phyloP scores from a whole-genome alignment of 2,113 vertebrate genomes.

The Lota lota region DNA sequence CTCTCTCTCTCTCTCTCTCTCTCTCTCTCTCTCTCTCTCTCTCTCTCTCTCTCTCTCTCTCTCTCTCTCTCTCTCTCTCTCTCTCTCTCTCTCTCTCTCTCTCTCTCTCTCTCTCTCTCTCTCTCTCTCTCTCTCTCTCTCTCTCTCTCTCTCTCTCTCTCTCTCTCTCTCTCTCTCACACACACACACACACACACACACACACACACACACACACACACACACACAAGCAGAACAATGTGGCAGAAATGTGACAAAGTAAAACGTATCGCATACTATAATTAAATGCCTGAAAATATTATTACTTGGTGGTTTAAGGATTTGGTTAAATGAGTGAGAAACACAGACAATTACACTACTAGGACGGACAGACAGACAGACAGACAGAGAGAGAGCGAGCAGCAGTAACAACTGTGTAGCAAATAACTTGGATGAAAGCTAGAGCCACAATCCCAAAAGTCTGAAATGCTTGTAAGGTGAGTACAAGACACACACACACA shows the following conservation, averaged over 20 bases:
- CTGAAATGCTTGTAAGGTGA: conserved; percentile 21
- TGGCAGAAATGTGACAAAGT: no score
- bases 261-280: conserved; percentile 23
- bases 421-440: conserved; percentile 3
- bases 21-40: no score
- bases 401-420: not conserved
- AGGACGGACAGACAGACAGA: conserved; percentile 13
- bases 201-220: conserved; percentile 24
- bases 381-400: conserved; percentile 18
- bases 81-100: no score
- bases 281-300: conserved; percentile 56
- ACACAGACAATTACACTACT: not conserved
- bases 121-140: no score
- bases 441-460: conserved; percentile 17
- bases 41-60: no score
- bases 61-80: no score
- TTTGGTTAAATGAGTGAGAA: conserved; percentile 28
- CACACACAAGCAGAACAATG: conserved; percentile 15
- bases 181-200: not conserved
- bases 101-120: no score
- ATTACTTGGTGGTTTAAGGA: conserved; percentile 49
- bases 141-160: no score
- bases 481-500: conserved; percentile 35
- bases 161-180: no score
- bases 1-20: no score